Evolutionary conservation across 2,797 vertebrate genomes (phyloP).

Genomic region (Otus scops): DNA sequence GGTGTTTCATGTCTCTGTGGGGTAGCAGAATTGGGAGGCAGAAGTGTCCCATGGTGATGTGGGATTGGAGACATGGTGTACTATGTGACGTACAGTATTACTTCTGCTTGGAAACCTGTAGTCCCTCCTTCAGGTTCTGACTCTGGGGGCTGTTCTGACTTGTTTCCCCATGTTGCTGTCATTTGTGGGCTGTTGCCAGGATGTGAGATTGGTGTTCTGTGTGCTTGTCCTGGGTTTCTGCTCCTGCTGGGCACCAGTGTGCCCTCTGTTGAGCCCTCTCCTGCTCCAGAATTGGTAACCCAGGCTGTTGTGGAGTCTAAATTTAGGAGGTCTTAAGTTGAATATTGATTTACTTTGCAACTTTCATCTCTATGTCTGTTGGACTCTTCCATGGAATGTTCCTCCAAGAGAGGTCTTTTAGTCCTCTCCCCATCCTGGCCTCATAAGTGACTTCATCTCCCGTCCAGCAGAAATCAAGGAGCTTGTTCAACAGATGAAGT

Average conservation of each 20-base stretch:
- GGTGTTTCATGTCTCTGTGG: neutral
- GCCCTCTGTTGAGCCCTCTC: neutral
- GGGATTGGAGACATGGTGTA: neutral
- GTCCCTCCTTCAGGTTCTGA: neutral
- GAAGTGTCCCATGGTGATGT: neutral
- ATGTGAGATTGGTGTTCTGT: neutral
- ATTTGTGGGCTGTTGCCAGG: neutral
- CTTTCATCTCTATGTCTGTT: neutral
- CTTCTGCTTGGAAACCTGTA: neutral
- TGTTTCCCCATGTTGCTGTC: accelerated
- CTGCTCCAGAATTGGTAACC: neutral
- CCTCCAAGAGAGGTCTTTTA: neutral
- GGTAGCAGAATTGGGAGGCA: accelerated
- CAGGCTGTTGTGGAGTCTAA: neutral
- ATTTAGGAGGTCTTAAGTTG: neutral
- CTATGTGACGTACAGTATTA: neutral
- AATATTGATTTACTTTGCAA: neutral
- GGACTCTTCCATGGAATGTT: neutral
- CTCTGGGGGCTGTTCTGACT: neutral
- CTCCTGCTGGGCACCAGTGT: neutral
- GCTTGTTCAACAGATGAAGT: neutral
- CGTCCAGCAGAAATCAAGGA: neutral
- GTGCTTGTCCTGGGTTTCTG: neutral
- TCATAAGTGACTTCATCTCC: neutral
- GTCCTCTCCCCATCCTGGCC: neutral